phyloP scores from a whole-genome alignment of 2,797 vertebrate species.

The Brachyrhaphis roseni region DNA sequence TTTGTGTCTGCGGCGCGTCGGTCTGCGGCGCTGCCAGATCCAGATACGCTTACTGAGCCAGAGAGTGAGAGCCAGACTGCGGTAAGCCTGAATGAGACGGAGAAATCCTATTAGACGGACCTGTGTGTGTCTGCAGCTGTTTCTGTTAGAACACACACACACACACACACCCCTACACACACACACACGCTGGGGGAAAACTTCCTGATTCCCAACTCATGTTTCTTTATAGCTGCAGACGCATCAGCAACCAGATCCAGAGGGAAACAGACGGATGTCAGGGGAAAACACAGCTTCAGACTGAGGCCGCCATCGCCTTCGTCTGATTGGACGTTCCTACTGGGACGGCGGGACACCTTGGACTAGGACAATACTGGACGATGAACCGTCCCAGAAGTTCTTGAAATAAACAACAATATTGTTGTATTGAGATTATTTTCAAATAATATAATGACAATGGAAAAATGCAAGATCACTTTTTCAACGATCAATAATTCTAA shows the following conservation, averaged over 20 bases:
- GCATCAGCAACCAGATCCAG: not conserved
- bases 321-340: not conserved
- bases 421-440: too few relatives aligned
- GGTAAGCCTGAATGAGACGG: conserved; percentile 37
- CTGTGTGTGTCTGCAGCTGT: conserved; percentile 23
- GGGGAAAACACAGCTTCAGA: not conserved
- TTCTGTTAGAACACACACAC: conserved; percentile 6
- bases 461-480: too few relatives aligned
- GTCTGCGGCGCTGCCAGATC: conserved; percentile 5
- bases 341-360: not conserved
- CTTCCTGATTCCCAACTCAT: not conserved
- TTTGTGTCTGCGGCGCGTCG: conserved; percentile 33
- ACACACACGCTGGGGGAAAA: not conserved
- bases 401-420: too few relatives aligned
- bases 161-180: not conserved
- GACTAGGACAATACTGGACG: not conserved
- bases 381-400: too few relatives aligned
- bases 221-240: not conserved
- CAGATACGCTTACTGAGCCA: conserved; percentile 46
- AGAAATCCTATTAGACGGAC: conserved; percentile 48
- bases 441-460: too few relatives aligned
- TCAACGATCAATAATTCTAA: too few relatives aligned
- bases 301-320: not conserved
- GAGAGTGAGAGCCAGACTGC: conserved; percentile 39
- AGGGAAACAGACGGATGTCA: not conserved